phyloP scores from a whole-genome alignment of 2,113 vertebrate genomes.

The Gadus macrocephalus region DNA sequence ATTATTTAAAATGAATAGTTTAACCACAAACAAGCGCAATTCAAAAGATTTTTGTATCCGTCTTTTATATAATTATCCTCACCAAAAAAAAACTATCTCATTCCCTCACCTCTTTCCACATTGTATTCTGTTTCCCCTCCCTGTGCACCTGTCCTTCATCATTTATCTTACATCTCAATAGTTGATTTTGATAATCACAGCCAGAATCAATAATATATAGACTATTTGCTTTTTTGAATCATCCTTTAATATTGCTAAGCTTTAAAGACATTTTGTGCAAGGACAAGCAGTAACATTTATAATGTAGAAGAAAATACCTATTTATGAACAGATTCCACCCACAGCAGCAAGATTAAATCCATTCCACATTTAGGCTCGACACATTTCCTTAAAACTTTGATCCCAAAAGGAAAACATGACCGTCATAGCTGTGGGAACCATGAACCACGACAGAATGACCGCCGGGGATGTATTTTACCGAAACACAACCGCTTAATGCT shows the following conservation, averaged over 20 bases:
- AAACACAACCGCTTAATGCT: conserved; percentile 46
- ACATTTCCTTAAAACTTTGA: conserved; percentile 46
- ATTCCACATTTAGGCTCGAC: background rate
- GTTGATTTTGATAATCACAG: background rate
- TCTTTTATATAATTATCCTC: too few species aligned
- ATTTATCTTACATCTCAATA: too few species aligned
- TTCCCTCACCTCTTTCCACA: too few species aligned
- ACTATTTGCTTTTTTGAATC: background rate
- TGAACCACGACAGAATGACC: conserved; percentile 46
- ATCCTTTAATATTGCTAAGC: too few species aligned
- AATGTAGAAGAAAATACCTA: too few species aligned
- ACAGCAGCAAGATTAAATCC: conserved; percentile 20
- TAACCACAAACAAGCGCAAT: background rate
- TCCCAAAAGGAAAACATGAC: conserved; percentile 33
- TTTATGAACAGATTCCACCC: too few species aligned
- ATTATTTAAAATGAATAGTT: background rate
- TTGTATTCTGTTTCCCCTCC: too few species aligned
- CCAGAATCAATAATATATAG: background rate
- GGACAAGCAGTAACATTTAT: too few species aligned
- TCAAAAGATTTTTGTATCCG: too few species aligned
- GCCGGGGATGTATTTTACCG: conserved; percentile 48
- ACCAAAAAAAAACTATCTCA: too few species aligned
- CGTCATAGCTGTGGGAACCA: conserved; percentile 37
- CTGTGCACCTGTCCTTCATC: too few species aligned
- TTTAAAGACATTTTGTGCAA: too few species aligned